Evolutionary conservation across 1,140 invertebrate genomes (phyloP), one percentile per base, ranked within the genome.

Genomic region (Parapsyche elsis): DNA sequence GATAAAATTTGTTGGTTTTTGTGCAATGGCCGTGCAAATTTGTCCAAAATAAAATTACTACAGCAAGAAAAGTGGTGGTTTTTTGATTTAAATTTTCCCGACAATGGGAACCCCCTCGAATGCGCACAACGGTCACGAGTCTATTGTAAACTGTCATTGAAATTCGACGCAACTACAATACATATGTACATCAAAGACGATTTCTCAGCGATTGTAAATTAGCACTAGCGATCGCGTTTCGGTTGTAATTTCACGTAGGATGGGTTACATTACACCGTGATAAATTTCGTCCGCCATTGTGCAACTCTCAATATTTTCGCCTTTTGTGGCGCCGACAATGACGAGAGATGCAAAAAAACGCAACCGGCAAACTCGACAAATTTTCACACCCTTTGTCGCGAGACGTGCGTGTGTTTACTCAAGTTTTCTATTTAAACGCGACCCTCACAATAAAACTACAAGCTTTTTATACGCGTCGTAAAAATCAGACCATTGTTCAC

Each of bases 321-420:
- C 21, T 30, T 45, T 80, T 82, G 81, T 82, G 24, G 45, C 14
- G 38, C 21, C 5, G 46, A 45, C 57, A 80, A 76, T 74, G 78
- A 74, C 59, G 26, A 75, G 30, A 38, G 30, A 38, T 7, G 30
- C 30, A 1, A 74, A 71, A 77, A 78, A 80, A 78, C 64, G 61
- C 79, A 80, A 80, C 81, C 81, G 78, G 75, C 79, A 23, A 76
- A 81, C 78, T 71, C 61, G 61, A 67, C 81, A 57, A 80, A 80
- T 82, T 82, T 82, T 82, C 81, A 82, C 81, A 82, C 81, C 81
- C 81, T 75, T 82, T 82, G 81, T 82, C n/a, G 45, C 24, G n/a
- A 46, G 76, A 44, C 79, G 61, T 82, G 79, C 79, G 75, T 82
- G 81, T 82, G 81, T 82, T 82, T 82, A 82, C 81, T 80, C 71